Percentiles rank a stretch among this genome's conserved stretches.
phyloP scores from a whole-genome alignment of 2,113 vertebrate genomes.

The Salvelinus namaycush region DNA sequence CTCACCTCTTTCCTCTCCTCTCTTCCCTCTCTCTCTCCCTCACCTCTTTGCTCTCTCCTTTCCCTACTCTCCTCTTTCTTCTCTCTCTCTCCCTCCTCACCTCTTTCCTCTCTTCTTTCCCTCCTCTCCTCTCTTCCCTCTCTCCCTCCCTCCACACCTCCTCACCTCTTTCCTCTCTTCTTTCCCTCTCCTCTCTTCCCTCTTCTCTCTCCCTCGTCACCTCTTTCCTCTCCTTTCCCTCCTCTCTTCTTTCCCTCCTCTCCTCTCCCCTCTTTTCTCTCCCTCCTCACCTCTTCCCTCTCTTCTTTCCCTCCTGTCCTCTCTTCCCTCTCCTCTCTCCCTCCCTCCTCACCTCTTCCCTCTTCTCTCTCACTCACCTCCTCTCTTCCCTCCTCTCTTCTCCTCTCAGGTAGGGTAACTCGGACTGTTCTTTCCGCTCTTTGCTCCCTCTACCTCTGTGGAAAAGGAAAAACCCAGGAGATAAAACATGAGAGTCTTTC shows the following conservation, averaged over 20 bases:
- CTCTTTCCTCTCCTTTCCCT: constrained; percentile 6
- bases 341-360: neutral
- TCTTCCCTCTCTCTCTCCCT: neutral
- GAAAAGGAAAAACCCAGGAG: neutral
- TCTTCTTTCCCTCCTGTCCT: neutral
- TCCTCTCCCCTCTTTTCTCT: neutral
- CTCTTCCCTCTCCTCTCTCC: neutral
- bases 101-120: neutral
- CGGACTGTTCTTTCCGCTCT: neutral
- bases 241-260: neutral
- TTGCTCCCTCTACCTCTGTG: neutral
- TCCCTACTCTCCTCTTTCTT: no score
- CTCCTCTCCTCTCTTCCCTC: neutral
- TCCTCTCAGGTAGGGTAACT: constrained; percentile 1
- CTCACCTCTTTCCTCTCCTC: constrained; percentile 18
- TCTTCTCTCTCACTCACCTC: no score
- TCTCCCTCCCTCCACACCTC: constrained; percentile 5
- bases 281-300: constrained; percentile 5
- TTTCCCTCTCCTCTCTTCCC: no score
- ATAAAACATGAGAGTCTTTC: neutral
- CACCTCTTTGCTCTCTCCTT: constrained; percentile 14
- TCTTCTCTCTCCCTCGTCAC: neutral
- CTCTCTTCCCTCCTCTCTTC: neutral
- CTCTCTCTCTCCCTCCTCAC: neutral
- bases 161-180: constrained; percentile 10